A percentile compares a stretch with the other conserved stretches of the same genome.
phyloP scores from a whole-genome alignment of 30 jellyfish, hydroid and myxozoan species.

The Aurelia sp. region DNA sequence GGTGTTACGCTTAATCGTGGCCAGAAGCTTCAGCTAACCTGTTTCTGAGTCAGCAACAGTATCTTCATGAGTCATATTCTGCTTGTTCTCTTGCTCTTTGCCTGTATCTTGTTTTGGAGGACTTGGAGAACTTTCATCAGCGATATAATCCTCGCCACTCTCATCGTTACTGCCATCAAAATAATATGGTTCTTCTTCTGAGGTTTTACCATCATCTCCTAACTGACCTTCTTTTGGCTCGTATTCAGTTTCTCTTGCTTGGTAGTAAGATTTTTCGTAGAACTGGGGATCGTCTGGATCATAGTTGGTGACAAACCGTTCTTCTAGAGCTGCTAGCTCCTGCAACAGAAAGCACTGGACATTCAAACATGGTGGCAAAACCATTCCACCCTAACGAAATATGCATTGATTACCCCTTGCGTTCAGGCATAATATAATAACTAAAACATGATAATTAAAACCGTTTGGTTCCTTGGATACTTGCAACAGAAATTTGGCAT shows the following conservation, averaged over 20 bases:
- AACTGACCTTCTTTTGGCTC: constrained; percentile 25
- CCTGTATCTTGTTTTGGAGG: not conserved
- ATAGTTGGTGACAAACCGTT: constrained; percentile 57
- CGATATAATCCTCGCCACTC: not conserved
- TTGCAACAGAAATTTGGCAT: too few species aligned
- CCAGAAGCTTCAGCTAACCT: too few species aligned
- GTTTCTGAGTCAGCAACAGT: not conserved
- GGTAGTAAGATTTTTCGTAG: not conserved
- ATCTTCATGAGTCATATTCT: not conserved
- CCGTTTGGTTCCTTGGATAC: too few species aligned
- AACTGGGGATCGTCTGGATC: constrained; percentile 34
- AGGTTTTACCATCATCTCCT: constrained; percentile 39
- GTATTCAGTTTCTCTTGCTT: constrained; percentile 7
- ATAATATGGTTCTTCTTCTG: constrained; percentile 7
- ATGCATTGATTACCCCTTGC: too few species aligned
- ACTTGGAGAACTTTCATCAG: not conserved
- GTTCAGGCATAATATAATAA: too few species aligned
- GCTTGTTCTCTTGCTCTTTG: not conserved
- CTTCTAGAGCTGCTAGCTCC: constrained; percentile 49
- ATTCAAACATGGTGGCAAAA: too few species aligned
- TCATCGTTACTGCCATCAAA: constrained; percentile 2
- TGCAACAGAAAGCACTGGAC: not conserved
- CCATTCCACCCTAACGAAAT: too few species aligned
- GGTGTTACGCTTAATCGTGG: too few species aligned
- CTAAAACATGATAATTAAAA: too few species aligned